Base-by-base conservation (phyloP, 2,888 invertebrate genomes). In the Volucella zonaria region DNA sequence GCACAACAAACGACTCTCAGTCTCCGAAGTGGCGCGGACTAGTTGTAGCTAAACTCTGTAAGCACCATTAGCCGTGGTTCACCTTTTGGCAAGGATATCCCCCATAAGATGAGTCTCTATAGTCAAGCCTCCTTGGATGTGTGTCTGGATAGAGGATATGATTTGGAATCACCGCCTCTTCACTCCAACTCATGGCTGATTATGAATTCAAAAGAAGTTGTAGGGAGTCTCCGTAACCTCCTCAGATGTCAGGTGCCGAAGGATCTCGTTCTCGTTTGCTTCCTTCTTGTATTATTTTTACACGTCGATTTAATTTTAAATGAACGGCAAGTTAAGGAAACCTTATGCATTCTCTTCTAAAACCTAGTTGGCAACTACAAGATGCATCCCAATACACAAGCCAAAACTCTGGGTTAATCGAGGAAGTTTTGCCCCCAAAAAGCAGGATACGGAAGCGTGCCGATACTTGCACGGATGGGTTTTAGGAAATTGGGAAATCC, bases 1-100 rank as follows among this genome's bases (percentile, higher is more conserved):
- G 83, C 70, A 80, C 83, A 83, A 83, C 80, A 83, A 83, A 83
- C 56, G 83, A 81, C 85, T 81, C 67, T 58, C 43, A 81, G 85
- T 85, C 81, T 73, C 81, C 62, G 68, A 68, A 71, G 71, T 70
- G 76, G 76, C 85, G 77, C 58, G 51, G 54, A 68, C 73, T 75
- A 40, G 45, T 71, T 67, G 45, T 18, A 67, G 45, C 58, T 58
- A 76, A 56, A 76, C 75, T 40, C 67, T 68, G 18, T 45, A 77
- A 81, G 76, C 81, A 73, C 81, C 81, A 85, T 85, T 85, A 85
- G 76, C 81, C 51, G 54, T 76, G 81, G 81, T 71, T 76, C 67
- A 56, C 61, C 52, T 68, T 52, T 18, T 8, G 18, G 10, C 52
- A 61, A 61, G 67, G 58, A 52, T 59, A 49, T n/a, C 52, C 54